Conservation (phyloP, 1,140 invertebrate genomes). For the Rhizoglyphus robini region DNA sequence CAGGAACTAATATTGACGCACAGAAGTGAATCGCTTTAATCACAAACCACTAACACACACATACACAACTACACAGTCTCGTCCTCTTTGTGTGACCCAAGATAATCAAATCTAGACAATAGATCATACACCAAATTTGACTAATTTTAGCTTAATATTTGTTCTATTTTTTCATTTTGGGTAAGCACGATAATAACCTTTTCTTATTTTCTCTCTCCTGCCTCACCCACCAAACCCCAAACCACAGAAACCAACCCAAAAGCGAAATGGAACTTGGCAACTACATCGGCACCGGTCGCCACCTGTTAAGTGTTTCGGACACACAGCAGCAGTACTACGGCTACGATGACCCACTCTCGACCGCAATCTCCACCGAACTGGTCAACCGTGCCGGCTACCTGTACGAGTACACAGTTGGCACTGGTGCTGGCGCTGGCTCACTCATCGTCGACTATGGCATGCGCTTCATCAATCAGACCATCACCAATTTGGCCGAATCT, state of each 20-base stretch:
- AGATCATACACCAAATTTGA: neutral
- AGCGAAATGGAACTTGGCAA: constrained; percentile 4
- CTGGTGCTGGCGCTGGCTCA: neutral
- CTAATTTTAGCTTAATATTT: neutral
- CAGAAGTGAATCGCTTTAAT: no score
- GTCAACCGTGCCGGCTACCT: neutral
- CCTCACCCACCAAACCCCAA: neutral
- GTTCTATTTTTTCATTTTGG: neutral
- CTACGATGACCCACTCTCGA: neutral
- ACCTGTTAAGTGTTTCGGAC: neutral
- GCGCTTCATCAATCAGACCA: neutral
- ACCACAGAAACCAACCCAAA: neutral
- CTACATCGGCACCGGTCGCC: constrained; percentile 8
- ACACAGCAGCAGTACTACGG: no score
- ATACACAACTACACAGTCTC: no score
- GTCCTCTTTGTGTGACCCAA: neutral
- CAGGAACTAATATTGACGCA: no score
- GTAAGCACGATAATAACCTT: neutral
- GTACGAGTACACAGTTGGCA: neutral
- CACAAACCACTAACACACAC: no score
- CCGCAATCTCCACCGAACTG: neutral
- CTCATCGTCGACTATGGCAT: neutral
- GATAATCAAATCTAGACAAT: neutral
- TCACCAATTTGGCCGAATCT: neutral
- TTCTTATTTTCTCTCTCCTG: neutral